Evolutionary conservation across 2,797 vertebrate genomes (phyloP).

Genomic region (Hylomyscus alleni): DNA sequence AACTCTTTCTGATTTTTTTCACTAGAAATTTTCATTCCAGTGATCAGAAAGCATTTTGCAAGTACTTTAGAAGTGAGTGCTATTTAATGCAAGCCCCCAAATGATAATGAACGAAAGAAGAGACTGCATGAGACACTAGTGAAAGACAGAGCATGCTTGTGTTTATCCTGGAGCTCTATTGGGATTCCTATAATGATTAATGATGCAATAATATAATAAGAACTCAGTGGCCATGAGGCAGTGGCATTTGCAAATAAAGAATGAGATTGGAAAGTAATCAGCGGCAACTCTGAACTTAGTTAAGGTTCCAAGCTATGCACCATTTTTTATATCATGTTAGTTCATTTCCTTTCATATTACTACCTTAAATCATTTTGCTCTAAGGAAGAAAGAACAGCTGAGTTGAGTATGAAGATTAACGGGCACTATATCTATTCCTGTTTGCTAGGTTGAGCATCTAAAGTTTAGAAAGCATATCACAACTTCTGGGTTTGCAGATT

Average conservation of each 20-base stretch:
- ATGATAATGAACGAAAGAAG: constrained; percentile 69
- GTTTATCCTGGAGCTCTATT: constrained; percentile 74
- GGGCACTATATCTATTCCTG: constrained; percentile 63
- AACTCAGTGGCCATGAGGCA: constrained; percentile 84
- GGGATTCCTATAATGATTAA: constrained; percentile 83
- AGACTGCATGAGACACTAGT: constrained; percentile 52
- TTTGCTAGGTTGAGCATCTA: constrained; percentile 75
- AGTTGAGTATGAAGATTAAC: constrained; percentile 81
- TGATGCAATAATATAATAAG: constrained; percentile 84
- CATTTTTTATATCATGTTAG: constrained; percentile 79
- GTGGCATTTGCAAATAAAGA: constrained; percentile 85
- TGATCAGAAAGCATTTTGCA: constrained; percentile 64
- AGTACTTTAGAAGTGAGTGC: constrained; percentile 72
- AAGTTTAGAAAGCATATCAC: constrained; percentile 76
- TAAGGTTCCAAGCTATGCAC: constrained; percentile 80
- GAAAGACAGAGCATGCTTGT: constrained; percentile 69
- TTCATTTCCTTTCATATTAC: constrained; percentile 84
- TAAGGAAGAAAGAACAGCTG: constrained; percentile 78
- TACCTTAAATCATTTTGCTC: constrained; percentile 82
- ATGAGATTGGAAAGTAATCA: constrained; percentile 83
- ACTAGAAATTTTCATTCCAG: constrained; percentile 32
- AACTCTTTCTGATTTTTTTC: constrained; percentile 20
- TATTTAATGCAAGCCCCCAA: constrained; percentile 75
- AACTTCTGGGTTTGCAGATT: constrained; percentile 72
- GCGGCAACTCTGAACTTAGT: constrained; percentile 78